Evolutionary conservation across 2,888 invertebrate species (phyloP).

Genomic region (Bursaphelenchus okinawaensis): DNA sequence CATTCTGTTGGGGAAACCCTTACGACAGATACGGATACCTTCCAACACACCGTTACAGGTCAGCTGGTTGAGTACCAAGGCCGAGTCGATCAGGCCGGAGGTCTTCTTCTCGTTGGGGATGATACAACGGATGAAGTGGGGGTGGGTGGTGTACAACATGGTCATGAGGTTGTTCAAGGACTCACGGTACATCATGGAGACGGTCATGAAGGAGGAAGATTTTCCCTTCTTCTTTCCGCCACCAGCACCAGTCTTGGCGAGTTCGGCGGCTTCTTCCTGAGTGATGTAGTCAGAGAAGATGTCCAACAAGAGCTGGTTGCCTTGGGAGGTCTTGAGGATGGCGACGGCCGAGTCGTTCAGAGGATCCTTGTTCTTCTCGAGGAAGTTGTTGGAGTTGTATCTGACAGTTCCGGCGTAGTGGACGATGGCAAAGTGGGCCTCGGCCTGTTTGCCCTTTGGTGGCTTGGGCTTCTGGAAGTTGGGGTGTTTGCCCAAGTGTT

Average conservation of each 20-base stretch:
- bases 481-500: conserved; percentile 89
- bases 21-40: conserved; percentile 99
- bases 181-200: conserved; percentile 90
- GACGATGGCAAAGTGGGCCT: conserved; percentile 71
- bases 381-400: conserved; percentile 61
- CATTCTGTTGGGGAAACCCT: conserved; percentile 98
- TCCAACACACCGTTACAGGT: conserved; percentile 99
- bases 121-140: conserved; percentile 99
- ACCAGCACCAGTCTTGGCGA: conserved; percentile 46
- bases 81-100: conserved; percentile 86
- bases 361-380: conserved; percentile 64
- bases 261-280: conserved; percentile 50
- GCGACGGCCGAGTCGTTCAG: conserved; percentile 61
- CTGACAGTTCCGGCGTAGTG: conserved; percentile 62
- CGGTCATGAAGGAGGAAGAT: conserved; percentile 72
- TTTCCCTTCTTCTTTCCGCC: conserved; percentile 51
- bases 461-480: conserved; percentile 89
- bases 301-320: conserved; percentile 76
- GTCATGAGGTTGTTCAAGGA: conserved; percentile 90
- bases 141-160: conserved; percentile 88
- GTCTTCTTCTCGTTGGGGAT: conserved; percentile 77
- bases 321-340: conserved; percentile 54
- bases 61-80: conserved; percentile 97
- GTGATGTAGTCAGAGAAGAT: conserved; percentile 56
- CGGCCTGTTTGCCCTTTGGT: conserved; percentile 67